Evolutionary conservation across 2,888 invertebrate species (phyloP).

Genomic region (Anoncus sp.): DNA sequence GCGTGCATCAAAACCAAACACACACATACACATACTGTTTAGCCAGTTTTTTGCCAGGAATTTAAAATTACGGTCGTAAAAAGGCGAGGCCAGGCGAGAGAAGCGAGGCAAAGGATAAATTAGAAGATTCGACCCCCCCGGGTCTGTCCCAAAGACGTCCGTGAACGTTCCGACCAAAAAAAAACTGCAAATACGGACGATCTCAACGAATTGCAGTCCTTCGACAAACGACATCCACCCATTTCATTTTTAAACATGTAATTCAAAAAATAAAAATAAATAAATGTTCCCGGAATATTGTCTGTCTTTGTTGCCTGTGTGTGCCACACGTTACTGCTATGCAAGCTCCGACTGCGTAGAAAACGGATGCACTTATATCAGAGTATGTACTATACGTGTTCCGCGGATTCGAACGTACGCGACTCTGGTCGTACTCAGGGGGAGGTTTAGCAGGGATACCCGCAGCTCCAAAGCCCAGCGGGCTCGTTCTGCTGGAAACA

Average conservation of each 20-base stretch:
- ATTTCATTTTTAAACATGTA: neutral
- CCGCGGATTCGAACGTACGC: constrained; percentile 47
- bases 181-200: neutral
- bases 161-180: constrained; percentile 17
- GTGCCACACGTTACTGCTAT: neutral
- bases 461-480: constrained; percentile 66
- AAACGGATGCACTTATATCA: constrained; percentile 27
- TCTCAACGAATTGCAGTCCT: neutral
- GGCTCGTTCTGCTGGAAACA: constrained; percentile 81
- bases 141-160: constrained; percentile 62
- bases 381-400: constrained; percentile 33
- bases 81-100: constrained; percentile 69
- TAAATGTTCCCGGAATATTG: no score
- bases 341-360: neutral
- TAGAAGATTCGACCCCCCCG: constrained; percentile 73
- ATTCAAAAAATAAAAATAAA: neutral
- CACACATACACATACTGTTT: constrained; percentile 67
- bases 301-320: neutral
- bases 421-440: constrained; percentile 39
- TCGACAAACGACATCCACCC: neutral
- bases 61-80: constrained; percentile 82
- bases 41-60: constrained; percentile 75
- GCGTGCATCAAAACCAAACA: constrained; percentile 55
- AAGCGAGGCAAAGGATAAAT: constrained; percentile 70
- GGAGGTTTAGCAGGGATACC: constrained; percentile 53